Evolutionary conservation across 1,140 invertebrate genomes (phyloP), one percentile per base, ranked within the genome.

Genomic region (Andricus grossulariae): DNA sequence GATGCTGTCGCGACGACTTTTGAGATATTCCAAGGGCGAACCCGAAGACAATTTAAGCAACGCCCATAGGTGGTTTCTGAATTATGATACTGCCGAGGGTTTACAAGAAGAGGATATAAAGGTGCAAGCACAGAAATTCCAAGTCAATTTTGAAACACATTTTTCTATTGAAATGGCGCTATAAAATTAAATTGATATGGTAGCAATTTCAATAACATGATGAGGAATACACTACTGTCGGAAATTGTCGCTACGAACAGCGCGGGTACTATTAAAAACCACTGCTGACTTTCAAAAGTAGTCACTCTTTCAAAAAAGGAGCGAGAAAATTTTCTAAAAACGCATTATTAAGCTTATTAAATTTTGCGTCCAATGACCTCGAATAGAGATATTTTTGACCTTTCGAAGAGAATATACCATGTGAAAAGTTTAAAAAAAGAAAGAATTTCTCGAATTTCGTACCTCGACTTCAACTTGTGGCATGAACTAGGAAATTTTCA

Each of bases 11-110:
- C 52, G 52, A 19, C n/a, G 52, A 19, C 5, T 54, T 54, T 54
- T 54, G 52, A 54, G 18, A 54, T 54, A 66, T 66, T 66, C 21
- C 13, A 66, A 66, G 32, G 32, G 25, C 25, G 15, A 66, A 66
- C 25, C 60, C 21, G 25, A 32, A 66, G 15, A 66, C 25, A 66
- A 54, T 54, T 54, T 54, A 54, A 54, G 18, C n/a, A 54, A 54
- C 16, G 15, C 52, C 18, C 52, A 10, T 3, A n/a, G 16, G 52
- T 18, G 1, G 16, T 54, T 54, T 54, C 52, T 54, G 52, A 54
- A 54, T 54, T 10, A 54, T 54, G 52, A 54, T 54, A 18, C 52
- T 54, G n/a, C 11, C 16, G n/a, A 6, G 52, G n/a, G 51, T 52
- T 18, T 18, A 54, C n/a, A 19, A 19, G n/a, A 1, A n/a, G 18